Evolutionary conservation across 2,797 vertebrate genomes (phyloP), one percentile per base, ranked within the genome.

Genomic region (Acipenser transmontanus): DNA sequence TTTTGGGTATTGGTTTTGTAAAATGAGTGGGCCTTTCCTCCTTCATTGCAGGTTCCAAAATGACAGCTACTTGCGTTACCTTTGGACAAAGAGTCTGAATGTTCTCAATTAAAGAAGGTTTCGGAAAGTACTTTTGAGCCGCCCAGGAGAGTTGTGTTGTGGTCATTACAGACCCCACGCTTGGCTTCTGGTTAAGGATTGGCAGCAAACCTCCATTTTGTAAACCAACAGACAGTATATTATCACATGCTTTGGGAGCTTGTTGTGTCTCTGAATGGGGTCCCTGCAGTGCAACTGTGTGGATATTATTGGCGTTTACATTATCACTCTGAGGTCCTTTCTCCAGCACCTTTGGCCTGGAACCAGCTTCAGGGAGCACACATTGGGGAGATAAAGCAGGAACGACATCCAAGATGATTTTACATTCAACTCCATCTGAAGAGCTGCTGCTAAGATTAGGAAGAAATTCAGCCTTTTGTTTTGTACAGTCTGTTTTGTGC

Each of bases 101-200:
- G 3, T 48, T 62, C 70, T 67, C 74, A 1, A 50, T 7, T 2
- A 6, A 61, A 57, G 77, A 73, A 62, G 79, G 60, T 52, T 76
- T 71, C 6, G 75, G 66, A 59, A 78, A 69, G 14, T 0, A 64
- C 14, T 72, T 67, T 68, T 81, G 80, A 51, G 2, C 8, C 34
- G 72, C 68, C 63, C 76, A 82, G 54, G 73, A 61, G 52, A 0
- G 11, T 61, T 72, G 14, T 1, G 71, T 70, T 64, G 69, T 69
- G 51, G 62, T 1, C 8, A 65, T 54, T 6, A 11, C 47, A 48
- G 20, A 14, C 3, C 60, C 56, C 56, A 34, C 54, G 66, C 75
- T 77, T 59, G 52, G 62, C 8, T 7, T 1, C 5, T 80, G 20
- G 52, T 66, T n/a, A 69, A 12, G 1, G 10, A 4, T 17, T 54